Conservation (phyloP, 2,797 vertebrate genomes). For the Allobates femoralis region DNA sequence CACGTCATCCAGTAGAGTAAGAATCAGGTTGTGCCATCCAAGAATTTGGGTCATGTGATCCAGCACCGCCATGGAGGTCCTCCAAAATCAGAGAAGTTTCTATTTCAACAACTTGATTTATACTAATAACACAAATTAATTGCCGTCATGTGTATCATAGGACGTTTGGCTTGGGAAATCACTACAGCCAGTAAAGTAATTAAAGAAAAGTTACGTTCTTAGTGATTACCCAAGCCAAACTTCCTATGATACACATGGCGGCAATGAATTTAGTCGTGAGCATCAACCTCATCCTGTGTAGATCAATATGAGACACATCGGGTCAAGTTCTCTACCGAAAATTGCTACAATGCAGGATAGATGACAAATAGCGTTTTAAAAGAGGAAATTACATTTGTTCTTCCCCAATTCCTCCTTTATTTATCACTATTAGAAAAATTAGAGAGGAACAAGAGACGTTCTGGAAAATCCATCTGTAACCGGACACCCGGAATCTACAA, state of each 20-base stretch:
- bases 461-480: constrained; percentile 97
- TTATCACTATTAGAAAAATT: constrained; percentile 88
- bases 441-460: constrained; percentile 90
- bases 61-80: neutral
- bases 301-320: neutral
- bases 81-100: neutral
- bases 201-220: no score
- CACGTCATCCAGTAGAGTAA: neutral
- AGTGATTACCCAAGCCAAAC: neutral
- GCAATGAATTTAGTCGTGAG: constrained; percentile 5
- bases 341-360: constrained; percentile 77
- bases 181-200: no score
- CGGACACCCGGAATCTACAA: constrained; percentile 82
- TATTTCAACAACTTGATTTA: constrained; percentile 1
- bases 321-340: constrained; percentile 48
- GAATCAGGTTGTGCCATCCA: neutral
- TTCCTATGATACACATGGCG: constrained; percentile 17
- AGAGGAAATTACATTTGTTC: constrained; percentile 74
- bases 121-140: constrained; percentile 2
- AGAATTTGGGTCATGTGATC: neutral
- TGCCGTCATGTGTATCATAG: constrained; percentile 8
- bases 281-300: constrained; percentile 22
- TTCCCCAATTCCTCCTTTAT: constrained; percentile 82
- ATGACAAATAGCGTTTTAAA: constrained; percentile 85
- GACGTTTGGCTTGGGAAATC: neutral